phyloP scores from a whole-genome alignment of 1,140 invertebrate genomes.

The Brachionus rubens region DNA sequence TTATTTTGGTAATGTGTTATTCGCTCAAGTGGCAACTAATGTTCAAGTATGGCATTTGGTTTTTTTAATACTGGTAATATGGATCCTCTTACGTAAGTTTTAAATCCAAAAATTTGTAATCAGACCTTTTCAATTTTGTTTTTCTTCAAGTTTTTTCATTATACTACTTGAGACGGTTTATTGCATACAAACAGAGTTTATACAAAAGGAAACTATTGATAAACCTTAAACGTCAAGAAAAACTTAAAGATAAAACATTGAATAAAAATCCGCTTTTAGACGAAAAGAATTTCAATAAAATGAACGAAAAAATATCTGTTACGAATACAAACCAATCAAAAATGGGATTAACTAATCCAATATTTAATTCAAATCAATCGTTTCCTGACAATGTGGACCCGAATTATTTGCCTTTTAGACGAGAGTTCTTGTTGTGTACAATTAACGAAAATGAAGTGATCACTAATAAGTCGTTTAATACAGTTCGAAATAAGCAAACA shows the following conservation, averaged over 20 bases:
- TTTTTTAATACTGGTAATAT: background rate
- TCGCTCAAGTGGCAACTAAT: background rate
- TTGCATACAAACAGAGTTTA: background rate
- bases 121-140: too few species aligned
- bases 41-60: constrained; percentile 39
- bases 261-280: background rate
- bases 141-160: background rate
- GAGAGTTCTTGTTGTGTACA: background rate
- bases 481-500: background rate
- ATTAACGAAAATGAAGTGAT: constrained; percentile 3
- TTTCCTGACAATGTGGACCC: background rate
- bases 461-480: constrained; percentile 9
- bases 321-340: background rate
- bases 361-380: background rate
- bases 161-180: background rate
- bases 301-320: background rate
- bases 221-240: constrained; percentile 2
- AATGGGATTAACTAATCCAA: background rate
- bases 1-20: constrained; percentile 20
- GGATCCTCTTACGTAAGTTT: constrained; percentile 34
- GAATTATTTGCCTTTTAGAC: background rate
- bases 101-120: background rate
- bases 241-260: background rate
- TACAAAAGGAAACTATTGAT: constrained; percentile 1
- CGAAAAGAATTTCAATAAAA: background rate